Evolutionary conservation across 2,113 vertebrate genomes (phyloP).

Genomic region (Limanda limanda): DNA sequence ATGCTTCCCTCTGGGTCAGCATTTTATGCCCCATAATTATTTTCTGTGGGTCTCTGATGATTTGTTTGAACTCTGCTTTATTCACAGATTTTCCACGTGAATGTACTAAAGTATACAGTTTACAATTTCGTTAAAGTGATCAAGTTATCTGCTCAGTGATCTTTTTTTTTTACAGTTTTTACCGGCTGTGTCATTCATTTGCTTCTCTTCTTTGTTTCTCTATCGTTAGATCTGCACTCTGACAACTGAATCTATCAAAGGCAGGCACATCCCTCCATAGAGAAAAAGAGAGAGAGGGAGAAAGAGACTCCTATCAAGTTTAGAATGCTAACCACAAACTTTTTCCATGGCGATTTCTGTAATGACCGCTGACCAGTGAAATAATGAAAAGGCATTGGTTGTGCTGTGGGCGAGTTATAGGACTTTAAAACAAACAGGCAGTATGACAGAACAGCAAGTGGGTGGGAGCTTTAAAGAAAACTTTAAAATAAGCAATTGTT

Average conservation of each 20-base stretch:
- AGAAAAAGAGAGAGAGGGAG: no score
- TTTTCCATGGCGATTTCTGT: background rate
- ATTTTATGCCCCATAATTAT: conserved; percentile 42
- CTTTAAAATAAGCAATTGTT: conserved; percentile 1
- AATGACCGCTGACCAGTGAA: background rate
- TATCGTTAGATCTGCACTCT: no score
- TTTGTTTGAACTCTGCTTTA: conserved; percentile 15
- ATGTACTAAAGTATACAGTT: no score
- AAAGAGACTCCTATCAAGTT: no score
- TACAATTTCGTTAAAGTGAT: no score
- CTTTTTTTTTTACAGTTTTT: no score
- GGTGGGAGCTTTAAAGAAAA: conserved; percentile 26
- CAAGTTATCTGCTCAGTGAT: no score
- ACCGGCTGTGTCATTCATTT: no score
- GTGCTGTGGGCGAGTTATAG: conserved; percentile 9
- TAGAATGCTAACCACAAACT: background rate
- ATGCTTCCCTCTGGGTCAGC: conserved; percentile 24
- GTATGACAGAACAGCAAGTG: conserved; percentile 3
- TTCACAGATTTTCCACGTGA: no score
- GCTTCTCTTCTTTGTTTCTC: no score
- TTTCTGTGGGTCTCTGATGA: conserved; percentile 37
- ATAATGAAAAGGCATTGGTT: background rate
- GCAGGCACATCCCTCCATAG: no score
- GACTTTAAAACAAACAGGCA: conserved; percentile 11
- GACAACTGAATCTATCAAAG: no score